A percentile compares a stretch with the other conserved stretches of the same genome.
phyloP scores from a whole-genome alignment of 2,113 vertebrate genomes.

The Pelodiscus sinensis region DNA sequence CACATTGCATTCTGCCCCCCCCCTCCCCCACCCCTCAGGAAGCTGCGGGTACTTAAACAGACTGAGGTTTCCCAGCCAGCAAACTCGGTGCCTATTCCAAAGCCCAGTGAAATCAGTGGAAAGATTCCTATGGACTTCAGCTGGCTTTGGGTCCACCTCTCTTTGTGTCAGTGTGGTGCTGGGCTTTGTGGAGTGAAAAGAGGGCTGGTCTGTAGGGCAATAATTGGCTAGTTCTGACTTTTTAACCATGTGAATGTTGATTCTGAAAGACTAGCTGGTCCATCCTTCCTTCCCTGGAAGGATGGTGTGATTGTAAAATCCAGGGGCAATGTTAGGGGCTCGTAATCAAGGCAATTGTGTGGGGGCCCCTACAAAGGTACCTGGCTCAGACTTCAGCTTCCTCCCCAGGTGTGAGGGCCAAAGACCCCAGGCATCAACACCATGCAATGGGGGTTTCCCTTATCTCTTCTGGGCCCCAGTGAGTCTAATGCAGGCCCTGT shows the following conservation, averaged over 20 bases:
- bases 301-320: too few relatives aligned
- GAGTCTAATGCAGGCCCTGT: too few relatives aligned
- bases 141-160: not conserved
- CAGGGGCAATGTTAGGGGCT: too few relatives aligned
- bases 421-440: too few relatives aligned
- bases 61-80: not conserved
- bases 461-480: too few relatives aligned
- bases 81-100: not conserved
- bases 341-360: too few relatives aligned
- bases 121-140: not conserved
- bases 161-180: accelerated
- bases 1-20: not conserved
- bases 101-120: not conserved
- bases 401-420: too few relatives aligned
- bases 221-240: not conserved
- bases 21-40: not conserved
- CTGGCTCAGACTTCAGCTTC: too few relatives aligned
- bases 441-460: too few relatives aligned
- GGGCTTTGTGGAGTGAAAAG: accelerated
- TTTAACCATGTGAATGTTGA: not conserved
- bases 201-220: not conserved
- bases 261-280: not conserved
- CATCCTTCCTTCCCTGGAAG: not conserved
- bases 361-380: too few relatives aligned
- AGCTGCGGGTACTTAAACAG: not conserved